Evolutionary conservation across 2,797 vertebrate genomes (phyloP).

Genomic region (Protonibea diacanthus): DNA sequence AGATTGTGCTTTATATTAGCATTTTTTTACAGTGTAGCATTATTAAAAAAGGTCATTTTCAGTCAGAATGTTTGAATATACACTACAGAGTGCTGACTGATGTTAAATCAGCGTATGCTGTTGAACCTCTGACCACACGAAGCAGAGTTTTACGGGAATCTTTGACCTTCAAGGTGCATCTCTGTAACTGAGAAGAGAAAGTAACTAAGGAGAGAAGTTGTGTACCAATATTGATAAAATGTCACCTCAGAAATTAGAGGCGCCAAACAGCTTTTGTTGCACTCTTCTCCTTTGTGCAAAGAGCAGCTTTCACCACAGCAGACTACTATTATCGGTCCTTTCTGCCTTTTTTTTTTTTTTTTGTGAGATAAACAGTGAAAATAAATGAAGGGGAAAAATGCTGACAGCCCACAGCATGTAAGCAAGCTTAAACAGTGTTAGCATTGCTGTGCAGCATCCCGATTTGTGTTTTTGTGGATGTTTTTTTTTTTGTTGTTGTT

Average conservation of each 20-base stretch:
- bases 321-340: slow-evolving; percentile 27
- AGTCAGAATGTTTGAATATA: background rate
- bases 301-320: slow-evolving; percentile 52
- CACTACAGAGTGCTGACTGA: slow-evolving; percentile 6
- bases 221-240: slow-evolving; percentile 82
- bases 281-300: slow-evolving; percentile 54
- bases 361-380: slow-evolving; percentile 30
- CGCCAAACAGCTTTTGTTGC: slow-evolving; percentile 78
- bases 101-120: slow-evolving; percentile 7
- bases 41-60: background rate
- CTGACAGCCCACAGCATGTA: slow-evolving; percentile 35
- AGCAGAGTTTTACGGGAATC: slow-evolving; percentile 44
- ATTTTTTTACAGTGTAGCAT: background rate
- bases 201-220: slow-evolving; percentile 62
- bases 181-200: slow-evolving; percentile 76
- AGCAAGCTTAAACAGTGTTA: slow-evolving; percentile 29
- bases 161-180: slow-evolving; percentile 65
- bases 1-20: background rate
- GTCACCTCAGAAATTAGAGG: slow-evolving; percentile 83
- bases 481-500: too few relatives aligned
- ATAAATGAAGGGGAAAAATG: slow-evolving; percentile 35
- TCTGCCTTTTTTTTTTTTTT: slow-evolving; percentile 25
- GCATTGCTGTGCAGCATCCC: background rate
- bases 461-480: slow-evolving; percentile 17
- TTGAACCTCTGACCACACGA: slow-evolving; percentile 25